These are phyloP conservation scores for Thunnus thynnus DNA, from an alignment of 2,113 vertebrate genomes.

Conservation along the genomic window DNA sequence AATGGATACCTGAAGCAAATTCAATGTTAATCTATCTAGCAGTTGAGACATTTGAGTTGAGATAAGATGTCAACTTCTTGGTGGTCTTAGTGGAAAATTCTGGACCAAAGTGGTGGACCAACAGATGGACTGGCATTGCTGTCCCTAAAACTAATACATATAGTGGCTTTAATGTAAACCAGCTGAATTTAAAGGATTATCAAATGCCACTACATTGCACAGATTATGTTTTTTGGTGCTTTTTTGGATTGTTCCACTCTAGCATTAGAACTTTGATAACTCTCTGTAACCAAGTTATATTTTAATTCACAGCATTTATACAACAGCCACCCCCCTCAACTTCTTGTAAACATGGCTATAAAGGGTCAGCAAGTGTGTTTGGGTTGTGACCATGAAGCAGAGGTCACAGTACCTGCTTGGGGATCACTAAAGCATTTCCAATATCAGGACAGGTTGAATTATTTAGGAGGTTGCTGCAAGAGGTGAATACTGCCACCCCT, in stretches of 20 bases:
- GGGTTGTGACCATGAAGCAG: conserved; percentile 16
- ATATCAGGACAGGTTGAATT: conserved; percentile 57
- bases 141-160: no score
- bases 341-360: not conserved
- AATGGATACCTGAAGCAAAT: no score
- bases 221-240: not conserved
- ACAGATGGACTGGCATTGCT: no score
- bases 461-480: conserved; percentile 50
- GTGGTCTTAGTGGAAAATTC: no score
- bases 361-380: conserved; percentile 8
- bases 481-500: conserved; percentile 27
- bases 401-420: conserved; percentile 50
- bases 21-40: no score
- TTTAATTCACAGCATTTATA: not conserved
- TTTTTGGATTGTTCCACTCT: not conserved
- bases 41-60: no score
- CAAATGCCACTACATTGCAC: not conserved
- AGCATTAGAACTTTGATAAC: not conserved
- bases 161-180: no score
- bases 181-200: no score
- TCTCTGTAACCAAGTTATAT: not conserved
- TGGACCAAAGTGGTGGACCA: no score
- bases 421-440: conserved; percentile 25
- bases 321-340: not conserved
- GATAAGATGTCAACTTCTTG: no score